These are phyloP conservation scores for Pogoniulus pusillus DNA, from an alignment of 2,797 vertebrate genomes.

Conservation along the genomic window DNA sequence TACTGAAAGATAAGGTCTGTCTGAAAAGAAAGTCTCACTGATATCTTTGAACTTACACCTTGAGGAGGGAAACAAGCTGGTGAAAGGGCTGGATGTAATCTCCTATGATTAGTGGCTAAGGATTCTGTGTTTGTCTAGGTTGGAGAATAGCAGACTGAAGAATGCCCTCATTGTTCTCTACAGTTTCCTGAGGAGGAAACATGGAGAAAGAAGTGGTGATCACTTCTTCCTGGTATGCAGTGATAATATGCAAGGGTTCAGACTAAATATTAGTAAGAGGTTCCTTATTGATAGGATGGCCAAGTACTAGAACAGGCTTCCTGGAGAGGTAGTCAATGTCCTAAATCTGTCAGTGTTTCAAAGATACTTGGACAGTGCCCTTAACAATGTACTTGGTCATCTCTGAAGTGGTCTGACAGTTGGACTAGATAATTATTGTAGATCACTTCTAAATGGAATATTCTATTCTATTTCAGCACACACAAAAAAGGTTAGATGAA, in stretches of 20 bases:
- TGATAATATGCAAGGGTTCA: accelerated
- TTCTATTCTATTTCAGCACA: not conserved
- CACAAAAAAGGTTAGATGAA: not conserved
- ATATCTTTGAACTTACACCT: not conserved
- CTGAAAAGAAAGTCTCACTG: not conserved
- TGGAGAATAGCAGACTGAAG: too few relatives aligned
- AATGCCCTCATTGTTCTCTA: too few relatives aligned
- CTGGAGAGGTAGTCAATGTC: accelerated
- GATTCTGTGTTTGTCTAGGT: not conserved
- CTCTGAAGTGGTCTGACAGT: not conserved
- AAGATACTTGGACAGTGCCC: not conserved
- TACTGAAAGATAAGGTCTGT: too few relatives aligned
- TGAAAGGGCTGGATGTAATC: not conserved
- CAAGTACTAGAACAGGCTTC: not conserved
- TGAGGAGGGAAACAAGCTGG: not conserved
- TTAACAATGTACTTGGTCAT: accelerated
- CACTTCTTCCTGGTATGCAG: not conserved
- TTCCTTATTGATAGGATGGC: not conserved
- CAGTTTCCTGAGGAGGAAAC: too few relatives aligned
- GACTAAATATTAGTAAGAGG: too few relatives aligned
- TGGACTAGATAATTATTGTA: not conserved
- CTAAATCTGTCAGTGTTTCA: not conserved
- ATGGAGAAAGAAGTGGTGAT: not conserved
- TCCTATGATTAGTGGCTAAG: accelerated
- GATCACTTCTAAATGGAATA: not conserved